Conservation (phyloP, 64 coral and sea anemone species). For the Pocillopora damicornis region DNA sequence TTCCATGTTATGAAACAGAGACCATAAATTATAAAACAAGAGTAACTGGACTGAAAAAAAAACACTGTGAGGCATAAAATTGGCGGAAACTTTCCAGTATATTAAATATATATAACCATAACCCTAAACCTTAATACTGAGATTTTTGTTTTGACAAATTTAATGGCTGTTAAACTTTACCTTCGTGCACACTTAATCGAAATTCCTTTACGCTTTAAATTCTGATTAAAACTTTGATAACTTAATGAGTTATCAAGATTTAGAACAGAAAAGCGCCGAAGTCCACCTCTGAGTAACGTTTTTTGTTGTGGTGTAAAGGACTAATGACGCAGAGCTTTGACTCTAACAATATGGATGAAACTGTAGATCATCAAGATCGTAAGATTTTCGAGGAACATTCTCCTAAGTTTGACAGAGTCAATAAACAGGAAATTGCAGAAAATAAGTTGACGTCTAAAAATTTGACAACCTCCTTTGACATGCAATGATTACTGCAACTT, state of each 20-base stretch:
- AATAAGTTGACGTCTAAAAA: constrained; percentile 63
- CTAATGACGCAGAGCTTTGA: background rate
- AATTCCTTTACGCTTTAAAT: background rate
- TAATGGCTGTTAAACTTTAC: no score
- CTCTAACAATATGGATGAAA: background rate
- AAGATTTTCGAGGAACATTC: constrained; percentile 47
- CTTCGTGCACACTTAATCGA: no score
- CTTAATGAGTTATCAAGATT: no score
- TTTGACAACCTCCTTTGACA: no score
- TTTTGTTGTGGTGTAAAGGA: constrained; percentile 65
- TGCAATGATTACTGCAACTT: no score
- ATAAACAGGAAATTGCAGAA: constrained; percentile 62
- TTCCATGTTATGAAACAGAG: background rate
- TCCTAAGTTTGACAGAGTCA: constrained; percentile 35
- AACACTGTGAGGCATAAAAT: no score
- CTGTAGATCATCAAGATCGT: constrained; percentile 20
- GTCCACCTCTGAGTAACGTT: no score
- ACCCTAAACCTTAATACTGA: no score
- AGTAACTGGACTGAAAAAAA: background rate
- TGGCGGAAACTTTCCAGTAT: no score
- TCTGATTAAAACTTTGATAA: background rate
- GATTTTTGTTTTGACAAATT: no score
- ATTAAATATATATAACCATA: no score
- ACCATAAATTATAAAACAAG: background rate
- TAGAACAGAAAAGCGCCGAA: no score